Conservation (phyloP, 2,888 invertebrate species). For the Phania funesta region DNA sequence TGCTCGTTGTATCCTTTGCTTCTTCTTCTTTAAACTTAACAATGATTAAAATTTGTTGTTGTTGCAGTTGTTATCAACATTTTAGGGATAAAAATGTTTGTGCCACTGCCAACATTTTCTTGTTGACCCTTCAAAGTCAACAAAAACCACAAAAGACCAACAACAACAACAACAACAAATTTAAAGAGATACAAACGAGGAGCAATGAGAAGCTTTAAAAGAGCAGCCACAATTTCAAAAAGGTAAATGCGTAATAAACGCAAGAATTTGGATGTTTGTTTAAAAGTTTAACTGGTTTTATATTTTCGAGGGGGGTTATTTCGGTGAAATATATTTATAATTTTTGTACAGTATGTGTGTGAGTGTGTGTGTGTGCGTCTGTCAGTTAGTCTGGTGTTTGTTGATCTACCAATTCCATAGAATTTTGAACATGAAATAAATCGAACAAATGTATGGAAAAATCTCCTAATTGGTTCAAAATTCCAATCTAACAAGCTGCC, state of each 20-base stretch:
- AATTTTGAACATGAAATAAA: constrained; percentile 57
- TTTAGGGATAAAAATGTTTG: constrained; percentile 35
- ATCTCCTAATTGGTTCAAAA: constrained; percentile 68
- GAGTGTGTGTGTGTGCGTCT: constrained; percentile 15
- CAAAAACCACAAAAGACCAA: background rate
- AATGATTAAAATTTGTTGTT: constrained; percentile 22
- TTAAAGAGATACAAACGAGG: background rate
- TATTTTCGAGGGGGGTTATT: background rate
- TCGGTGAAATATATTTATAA: constrained; percentile 9
- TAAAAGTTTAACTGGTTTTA: constrained; percentile 44
- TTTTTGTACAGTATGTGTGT: background rate
- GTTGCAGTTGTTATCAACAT: constrained; percentile 2
- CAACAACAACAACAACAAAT: background rate
- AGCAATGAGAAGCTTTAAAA: background rate
- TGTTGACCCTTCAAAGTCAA: constrained; percentile 28
- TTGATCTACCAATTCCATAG: constrained; percentile 64
- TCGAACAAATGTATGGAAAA: constrained; percentile 60
- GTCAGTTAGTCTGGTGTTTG: constrained; percentile 34
- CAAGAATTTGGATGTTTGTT: constrained; percentile 39
- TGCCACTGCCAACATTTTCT: constrained; percentile 43
- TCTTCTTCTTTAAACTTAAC: background rate
- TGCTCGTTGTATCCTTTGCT: too few species aligned
- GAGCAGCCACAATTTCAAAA: constrained; percentile 23
- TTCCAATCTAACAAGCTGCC: constrained; percentile 67
- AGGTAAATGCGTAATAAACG: constrained; percentile 30